Evolutionary conservation across 2,888 invertebrate genomes (phyloP), one percentile per base, ranked within the genome.

Genomic region (Nemoura dubitans): DNA sequence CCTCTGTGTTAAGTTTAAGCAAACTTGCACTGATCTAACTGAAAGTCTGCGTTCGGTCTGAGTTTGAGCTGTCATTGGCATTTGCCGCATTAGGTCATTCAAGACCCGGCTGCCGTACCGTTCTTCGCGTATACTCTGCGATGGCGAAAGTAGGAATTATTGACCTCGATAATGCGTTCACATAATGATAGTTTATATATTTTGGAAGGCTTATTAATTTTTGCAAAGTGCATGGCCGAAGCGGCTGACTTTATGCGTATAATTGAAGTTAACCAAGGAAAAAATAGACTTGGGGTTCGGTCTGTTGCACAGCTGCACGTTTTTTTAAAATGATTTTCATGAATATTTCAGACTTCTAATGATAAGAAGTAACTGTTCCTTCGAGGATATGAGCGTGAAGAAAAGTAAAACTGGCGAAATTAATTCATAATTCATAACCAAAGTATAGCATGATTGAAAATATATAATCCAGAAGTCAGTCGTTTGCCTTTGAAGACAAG

Each of bases 101-200:
- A 59, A 59, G 21, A 59, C 21, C 59, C 59, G 59, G 21, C 59
- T 6, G 36, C 36, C 36, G 36, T 10, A 36, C n/a, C n/a, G 36
- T 36, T 36, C 5, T 36, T 36, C 36, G 36, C 36, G 5, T 6
- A 10, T 10, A 36, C 59, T 59, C 59, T 21, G 59, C 59, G 1
- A 59, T 59, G 59, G 59, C 59, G 59, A 59, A 59, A 59, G 59
- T 59, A 59, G 59, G 59, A 59, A 59, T 59, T 21, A 59, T 21
- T 59, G 59, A 59, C 59, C 59, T 59, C 59, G 59, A 59, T 59
- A 59, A 59, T 59, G 59, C 59, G 59, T 59, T 7, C 59, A 59
- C 59, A 1, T 21, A 59, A 16, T 21, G 1, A 59, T 3, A 59
- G 59, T 59, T 59, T 21, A 10, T 36, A 6, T 36, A 59, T 59